Base-by-base conservation (phyloP, 2,888 invertebrate genomes). In the Achlya flavicornis region DNA sequence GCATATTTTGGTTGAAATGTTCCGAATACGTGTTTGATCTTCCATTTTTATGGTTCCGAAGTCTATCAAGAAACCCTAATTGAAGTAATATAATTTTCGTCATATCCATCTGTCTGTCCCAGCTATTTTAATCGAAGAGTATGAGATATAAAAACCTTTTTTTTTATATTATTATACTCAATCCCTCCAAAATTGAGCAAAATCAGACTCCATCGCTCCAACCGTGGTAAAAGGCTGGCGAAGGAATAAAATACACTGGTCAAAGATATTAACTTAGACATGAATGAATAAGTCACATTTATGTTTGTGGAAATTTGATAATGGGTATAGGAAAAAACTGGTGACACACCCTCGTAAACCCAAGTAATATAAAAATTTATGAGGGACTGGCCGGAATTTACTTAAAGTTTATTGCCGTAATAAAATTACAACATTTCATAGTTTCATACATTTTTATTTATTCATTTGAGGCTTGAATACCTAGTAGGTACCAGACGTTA, bases 361-460 rank as follows among this genome's bases (percentile, higher is more conserved):
- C 66, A 65, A 70, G 63, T 67, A 78, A 73, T 75, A 82, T 82
- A 84, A 85, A 83, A 78, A 72, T 77, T 79, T 79, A 81, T 74
- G 76, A 78, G 72, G 77, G 77, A 76, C 80, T 77, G 66, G 65
- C 64, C 72, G 73, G 72, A 78, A 82, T 81, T 81, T 80, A 76
- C 74, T 81, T 79, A 74, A 75, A 77, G 72, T 85, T 83, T 86
- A 87, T 80, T 77, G 74, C 77, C 63, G 74, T 76, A 75, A 82
- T 85, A 86, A 85, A 86, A 81, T 80, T 73, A 76, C 77, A 74
- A 75, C 63, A 71, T 71, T 75, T 71, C 74, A 75, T 80, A 80
- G 74, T 78, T 72, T 69, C 68, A 61, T 72, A 61, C 62, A 48
- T 62, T 64, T 70, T 68, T 68, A 67, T 68, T 70, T 68, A 73